Evolutionary conservation across 2,888 invertebrate genomes (phyloP).

Genomic region (Anthoptus insignis): DNA sequence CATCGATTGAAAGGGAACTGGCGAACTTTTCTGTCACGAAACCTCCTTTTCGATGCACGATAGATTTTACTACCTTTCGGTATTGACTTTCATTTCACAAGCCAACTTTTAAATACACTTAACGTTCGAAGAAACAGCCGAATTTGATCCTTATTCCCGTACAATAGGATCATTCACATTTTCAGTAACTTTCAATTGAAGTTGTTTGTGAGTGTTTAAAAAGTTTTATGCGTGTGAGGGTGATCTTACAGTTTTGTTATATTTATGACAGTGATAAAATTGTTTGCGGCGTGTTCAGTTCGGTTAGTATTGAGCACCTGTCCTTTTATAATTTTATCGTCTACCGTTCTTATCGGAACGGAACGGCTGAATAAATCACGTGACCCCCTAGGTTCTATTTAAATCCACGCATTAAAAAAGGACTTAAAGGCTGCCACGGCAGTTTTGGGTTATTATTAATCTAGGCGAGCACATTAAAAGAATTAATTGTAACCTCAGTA

Average conservation of each 20-base stretch:
- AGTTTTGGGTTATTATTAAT: background rate
- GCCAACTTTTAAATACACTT: slow-evolving; percentile 40
- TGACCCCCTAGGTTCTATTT: slow-evolving; percentile 24
- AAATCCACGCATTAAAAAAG: slow-evolving; percentile 27
- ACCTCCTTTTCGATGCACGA: slow-evolving; percentile 74
- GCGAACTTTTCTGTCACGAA: slow-evolving; percentile 77
- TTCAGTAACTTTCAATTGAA: slow-evolving; percentile 50
- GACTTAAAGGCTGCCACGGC: background rate
- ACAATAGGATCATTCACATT: slow-evolving; percentile 46
- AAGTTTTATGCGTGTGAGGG: slow-evolving; percentile 65
- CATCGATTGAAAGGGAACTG: slow-evolving; percentile 76
- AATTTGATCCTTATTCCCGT: slow-evolving; percentile 55
- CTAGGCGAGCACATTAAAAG: background rate
- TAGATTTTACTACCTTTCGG: slow-evolving; percentile 76
- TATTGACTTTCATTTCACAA: slow-evolving; percentile 62
- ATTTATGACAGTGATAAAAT: slow-evolving; percentile 83
- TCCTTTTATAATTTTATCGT: slow-evolving; percentile 64
- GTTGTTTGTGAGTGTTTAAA: slow-evolving; percentile 66
- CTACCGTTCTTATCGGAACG: slow-evolving; percentile 60
- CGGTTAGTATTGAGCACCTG: slow-evolving; percentile 75
- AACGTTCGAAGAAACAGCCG: slow-evolving; percentile 8
- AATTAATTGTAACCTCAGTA: background rate
- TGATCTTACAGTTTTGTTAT: slow-evolving; percentile 68
- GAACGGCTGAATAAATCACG: slow-evolving; percentile 49
- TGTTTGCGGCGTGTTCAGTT: slow-evolving; percentile 79